Evolutionary conservation across 2,888 invertebrate genomes (phyloP).

Genomic region (Caenorhabditis macrosperma): DNA sequence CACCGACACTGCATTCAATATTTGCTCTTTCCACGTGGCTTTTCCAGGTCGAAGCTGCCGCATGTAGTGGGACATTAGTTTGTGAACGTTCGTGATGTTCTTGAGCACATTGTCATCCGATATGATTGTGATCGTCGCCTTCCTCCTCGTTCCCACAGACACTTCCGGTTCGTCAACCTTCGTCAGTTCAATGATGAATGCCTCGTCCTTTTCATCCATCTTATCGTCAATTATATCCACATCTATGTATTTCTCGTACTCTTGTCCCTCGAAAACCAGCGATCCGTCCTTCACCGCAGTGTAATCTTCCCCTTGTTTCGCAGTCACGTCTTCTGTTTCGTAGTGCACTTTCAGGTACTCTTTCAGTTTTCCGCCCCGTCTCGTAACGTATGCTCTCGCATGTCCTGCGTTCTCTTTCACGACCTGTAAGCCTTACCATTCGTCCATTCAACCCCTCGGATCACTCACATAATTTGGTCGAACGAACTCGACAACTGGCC

Average conservation of each 20-base stretch:
- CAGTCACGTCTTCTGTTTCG: constrained; percentile 84
- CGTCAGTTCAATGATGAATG: constrained; percentile 83
- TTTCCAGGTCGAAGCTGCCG: constrained; percentile 68
- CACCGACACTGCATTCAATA: constrained; percentile 83
- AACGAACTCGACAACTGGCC: constrained; percentile 66
- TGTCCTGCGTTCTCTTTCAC: constrained; percentile 66
- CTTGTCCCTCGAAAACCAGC: constrained; percentile 67
- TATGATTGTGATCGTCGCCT: constrained; percentile 83
- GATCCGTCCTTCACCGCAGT: constrained; percentile 54
- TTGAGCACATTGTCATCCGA: constrained; percentile 82
- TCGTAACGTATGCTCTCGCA: constrained; percentile 61
- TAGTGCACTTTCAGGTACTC: constrained; percentile 81
- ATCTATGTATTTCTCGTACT: constrained; percentile 83
- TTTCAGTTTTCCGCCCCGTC: constrained; percentile 57
- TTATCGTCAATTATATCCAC: constrained; percentile 84
- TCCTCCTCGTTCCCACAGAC: constrained; percentile 80
- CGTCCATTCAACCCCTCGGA: neutral
- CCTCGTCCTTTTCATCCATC: constrained; percentile 84
- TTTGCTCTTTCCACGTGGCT: constrained; percentile 76
- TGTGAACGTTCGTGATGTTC: constrained; percentile 69
- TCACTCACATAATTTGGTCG: constrained; percentile 67
- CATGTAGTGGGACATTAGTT: constrained; percentile 69
- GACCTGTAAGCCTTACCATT: constrained; percentile 45
- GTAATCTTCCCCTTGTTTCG: constrained; percentile 83
- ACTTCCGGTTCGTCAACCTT: constrained; percentile 79